Conservation (phyloP, 2,797 vertebrate species). For the Urocyon cinereoargenteus region DNA sequence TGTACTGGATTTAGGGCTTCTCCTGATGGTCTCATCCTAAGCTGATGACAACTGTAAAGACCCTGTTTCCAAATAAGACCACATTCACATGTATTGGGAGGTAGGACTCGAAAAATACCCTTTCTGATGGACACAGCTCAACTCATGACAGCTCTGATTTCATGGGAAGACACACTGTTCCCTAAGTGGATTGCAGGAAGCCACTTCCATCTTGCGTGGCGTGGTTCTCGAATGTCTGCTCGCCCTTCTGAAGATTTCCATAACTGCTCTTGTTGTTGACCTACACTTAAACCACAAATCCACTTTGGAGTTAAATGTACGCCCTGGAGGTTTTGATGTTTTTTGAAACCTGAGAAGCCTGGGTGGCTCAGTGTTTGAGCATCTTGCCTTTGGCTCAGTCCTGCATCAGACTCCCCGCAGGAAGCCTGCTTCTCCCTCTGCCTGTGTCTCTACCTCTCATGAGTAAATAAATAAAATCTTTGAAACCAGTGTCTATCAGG, state of each 20-base stretch:
- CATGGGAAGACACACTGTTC: rapidly evolving
- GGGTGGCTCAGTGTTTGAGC: too few species aligned
- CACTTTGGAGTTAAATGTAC: not conserved
- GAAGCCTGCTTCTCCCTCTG: too few species aligned
- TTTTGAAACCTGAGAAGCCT: not conserved
- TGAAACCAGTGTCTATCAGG: not conserved
- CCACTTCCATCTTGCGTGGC: rapidly evolving
- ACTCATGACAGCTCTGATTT: not conserved
- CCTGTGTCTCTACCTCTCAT: too few species aligned
- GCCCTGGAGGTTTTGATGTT: not conserved
- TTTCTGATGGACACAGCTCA: not conserved
- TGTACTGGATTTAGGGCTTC: not conserved
- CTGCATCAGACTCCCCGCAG: too few species aligned
- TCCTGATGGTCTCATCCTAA: not conserved
- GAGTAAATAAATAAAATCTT: too few species aligned
- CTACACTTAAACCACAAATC: too few species aligned
- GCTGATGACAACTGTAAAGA: not conserved
- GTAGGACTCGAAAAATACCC: not conserved
- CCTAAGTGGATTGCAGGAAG: too few species aligned
- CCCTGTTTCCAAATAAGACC: not conserved
- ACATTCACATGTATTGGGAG: not conserved
- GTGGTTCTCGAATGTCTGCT: rapidly evolving
- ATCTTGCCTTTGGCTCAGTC: too few species aligned
- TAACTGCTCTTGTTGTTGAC: rapidly evolving
- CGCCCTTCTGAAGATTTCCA: rapidly evolving